Base-by-base conservation (phyloP, 2,797 vertebrate genomes). In the Babyrousa celebensis region DNA sequence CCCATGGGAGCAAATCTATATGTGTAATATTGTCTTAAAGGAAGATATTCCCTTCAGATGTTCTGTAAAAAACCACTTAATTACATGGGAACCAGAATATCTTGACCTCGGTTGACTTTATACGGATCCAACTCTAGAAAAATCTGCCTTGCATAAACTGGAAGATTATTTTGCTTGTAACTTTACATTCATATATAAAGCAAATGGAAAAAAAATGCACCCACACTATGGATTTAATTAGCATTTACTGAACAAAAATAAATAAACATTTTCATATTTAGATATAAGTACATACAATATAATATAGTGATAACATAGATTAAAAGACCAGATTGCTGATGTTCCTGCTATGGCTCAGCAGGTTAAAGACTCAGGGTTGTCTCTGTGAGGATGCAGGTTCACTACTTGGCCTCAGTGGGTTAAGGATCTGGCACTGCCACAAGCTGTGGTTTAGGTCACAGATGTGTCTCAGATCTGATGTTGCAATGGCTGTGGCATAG, bases 151-250 rank as follows among this genome's bases (percentile, higher is more conserved):
- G 1, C 25, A 82, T 36, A 80, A 87, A 68, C 12, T 48, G 17
- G 92, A 94, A 32, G 15, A 3, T 65, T 89, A 70, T 75, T 88
- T 80, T 94, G 65, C 36, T 89, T 56, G 5, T 77, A 48, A 48
- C 43, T 48, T 48, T 48, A 48, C 9, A 48, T 48, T 48, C 43
- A 48, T 48, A 48, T 48, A 48, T 48, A 1, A 92, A 87, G 36
- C 21, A 85, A 84, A 80, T 79, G 12, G 29, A 89, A 96, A 77
- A 25, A 77, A 27, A 71, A 90, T 32, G 1, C 67, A 71, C 1
- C 16, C 14, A 63, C 0, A 11, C 15, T 82, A 56, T 60, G 1
- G 2, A 77, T 80, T 90, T 83, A 82, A 88, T 83, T 75, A 52
- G 2, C 3, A 48, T 71, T 48, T 67, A 17, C 17, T 70, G 12